phyloP scores from a whole-genome alignment of 2,113 vertebrate species.

The Ploceus nigricollis region DNA sequence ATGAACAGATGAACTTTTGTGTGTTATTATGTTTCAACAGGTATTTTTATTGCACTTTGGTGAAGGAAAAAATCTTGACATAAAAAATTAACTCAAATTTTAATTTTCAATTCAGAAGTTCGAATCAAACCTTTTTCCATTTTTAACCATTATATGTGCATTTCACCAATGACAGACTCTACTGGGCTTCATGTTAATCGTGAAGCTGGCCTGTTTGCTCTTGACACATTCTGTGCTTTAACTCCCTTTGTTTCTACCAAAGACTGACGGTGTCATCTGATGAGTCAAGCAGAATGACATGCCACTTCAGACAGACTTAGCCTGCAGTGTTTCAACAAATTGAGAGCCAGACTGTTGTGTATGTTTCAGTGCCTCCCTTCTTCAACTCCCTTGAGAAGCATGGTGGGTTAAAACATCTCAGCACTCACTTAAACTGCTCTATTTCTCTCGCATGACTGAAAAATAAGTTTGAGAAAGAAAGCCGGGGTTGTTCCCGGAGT shows the following conservation, averaged over 20 bases:
- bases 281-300: neutral
- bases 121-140: fast-evolving
- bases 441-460: neutral
- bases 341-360: neutral
- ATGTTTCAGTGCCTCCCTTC: neutral
- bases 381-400: fast-evolving
- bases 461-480: neutral
- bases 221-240: neutral
- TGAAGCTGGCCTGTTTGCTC: neutral
- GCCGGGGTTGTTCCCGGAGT: neutral
- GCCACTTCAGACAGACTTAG: neutral
- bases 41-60: neutral
- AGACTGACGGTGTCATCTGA: neutral
- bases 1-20: neutral
- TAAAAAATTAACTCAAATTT: neutral
- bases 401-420: neutral
- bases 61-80: neutral
- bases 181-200: neutral
- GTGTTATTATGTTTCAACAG: neutral
- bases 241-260: neutral
- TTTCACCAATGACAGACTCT: neutral
- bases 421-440: neutral
- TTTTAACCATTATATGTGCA: neutral
- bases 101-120: neutral
- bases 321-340: neutral